A percentile compares a stretch with the other conserved stretches of the same genome.
phyloP scores from a whole-genome alignment of 2,797 vertebrate species.

The Loris lydekkerianus region DNA sequence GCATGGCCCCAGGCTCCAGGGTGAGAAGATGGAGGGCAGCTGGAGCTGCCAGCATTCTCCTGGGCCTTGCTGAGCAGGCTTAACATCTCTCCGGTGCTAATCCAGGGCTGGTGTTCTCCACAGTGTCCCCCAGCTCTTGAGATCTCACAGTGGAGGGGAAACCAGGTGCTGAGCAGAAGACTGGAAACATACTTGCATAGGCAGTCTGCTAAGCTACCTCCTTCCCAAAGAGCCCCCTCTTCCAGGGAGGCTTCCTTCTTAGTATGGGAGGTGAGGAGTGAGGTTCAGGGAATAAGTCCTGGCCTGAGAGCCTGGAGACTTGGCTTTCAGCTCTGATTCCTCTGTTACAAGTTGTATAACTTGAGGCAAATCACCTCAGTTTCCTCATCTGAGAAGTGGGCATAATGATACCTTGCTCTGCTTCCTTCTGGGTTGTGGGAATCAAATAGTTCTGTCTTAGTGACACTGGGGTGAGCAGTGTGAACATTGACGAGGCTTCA shows the following conservation, averaged over 20 bases:
- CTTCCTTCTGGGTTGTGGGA: not conserved
- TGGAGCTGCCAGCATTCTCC: fast-evolving
- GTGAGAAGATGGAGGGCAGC: not conserved
- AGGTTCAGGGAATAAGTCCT: not conserved
- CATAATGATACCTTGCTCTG: not conserved
- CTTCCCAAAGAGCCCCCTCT: not conserved
- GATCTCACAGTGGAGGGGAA: not conserved
- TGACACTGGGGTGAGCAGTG: fast-evolving
- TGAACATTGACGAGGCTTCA: not conserved
- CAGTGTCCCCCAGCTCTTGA: not conserved
- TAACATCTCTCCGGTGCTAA: not conserved
- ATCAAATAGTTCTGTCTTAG: not conserved
- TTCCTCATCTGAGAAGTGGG: not conserved
- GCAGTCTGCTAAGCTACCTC: not conserved
- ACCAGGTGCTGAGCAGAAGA: not conserved
- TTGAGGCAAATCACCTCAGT: not conserved
- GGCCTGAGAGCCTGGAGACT: not conserved
- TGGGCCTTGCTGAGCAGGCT: not conserved
- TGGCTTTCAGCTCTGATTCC: not conserved
- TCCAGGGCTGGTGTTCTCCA: not conserved
- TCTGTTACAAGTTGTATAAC: not conserved
- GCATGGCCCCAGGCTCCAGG: not conserved
- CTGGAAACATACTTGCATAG: not conserved
- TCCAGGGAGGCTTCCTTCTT: not conserved
- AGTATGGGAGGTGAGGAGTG: too few relatives aligned